Base-by-base conservation (phyloP, 2,113 vertebrate species). In the Lepus europaeus region DNA sequence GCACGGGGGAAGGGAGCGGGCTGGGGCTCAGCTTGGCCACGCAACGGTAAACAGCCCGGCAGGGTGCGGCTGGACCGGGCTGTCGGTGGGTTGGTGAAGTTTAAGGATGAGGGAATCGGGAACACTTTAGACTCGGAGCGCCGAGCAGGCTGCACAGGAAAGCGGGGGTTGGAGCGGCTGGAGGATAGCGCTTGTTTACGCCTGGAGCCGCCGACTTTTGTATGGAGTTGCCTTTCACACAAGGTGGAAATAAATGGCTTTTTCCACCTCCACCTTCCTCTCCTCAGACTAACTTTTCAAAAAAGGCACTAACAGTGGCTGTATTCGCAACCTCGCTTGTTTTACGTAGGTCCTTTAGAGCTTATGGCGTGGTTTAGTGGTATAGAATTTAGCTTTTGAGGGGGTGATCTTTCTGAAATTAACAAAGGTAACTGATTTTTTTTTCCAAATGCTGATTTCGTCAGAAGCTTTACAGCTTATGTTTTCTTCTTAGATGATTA, bases 11-110 rank as follows among this genome's bases (percentile, higher is more conserved):
- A 85, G 92, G 94, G 90, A 90, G 94, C 95, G 85, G 96, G 93
- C 95, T 64, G 68, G 51, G 72, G n/a, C 85, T 64, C 22, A 69
- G 85, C 95, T 69, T 59, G 93, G 93, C 69, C 89, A 69, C 56
- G 96, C 95, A 96, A 96, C 95, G 96, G 97, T 97, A 95, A 96
- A 95, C 90, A 87, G 36, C 77, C 86, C 10, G 11, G 74, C 87
- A 12, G 86, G 29, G 87, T 91, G 87, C 93, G 66, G 88, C 81
- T 63, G 79, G 63, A 81, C 59, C 16, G 80, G 92, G 56, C 92
- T 69, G 92, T 82, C 70, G 85, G 90, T 39, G 89, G 79, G 72
- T 49, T 83, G 68, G 53, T 76, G 51, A 92, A 96, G 95, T 94
- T 94, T 31, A 79, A 78, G 61, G 90, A 87, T 77, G 90, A 56